phyloP scores from a whole-genome alignment of 2,113 vertebrate genomes.

The Ctenodactylus gundi region DNA sequence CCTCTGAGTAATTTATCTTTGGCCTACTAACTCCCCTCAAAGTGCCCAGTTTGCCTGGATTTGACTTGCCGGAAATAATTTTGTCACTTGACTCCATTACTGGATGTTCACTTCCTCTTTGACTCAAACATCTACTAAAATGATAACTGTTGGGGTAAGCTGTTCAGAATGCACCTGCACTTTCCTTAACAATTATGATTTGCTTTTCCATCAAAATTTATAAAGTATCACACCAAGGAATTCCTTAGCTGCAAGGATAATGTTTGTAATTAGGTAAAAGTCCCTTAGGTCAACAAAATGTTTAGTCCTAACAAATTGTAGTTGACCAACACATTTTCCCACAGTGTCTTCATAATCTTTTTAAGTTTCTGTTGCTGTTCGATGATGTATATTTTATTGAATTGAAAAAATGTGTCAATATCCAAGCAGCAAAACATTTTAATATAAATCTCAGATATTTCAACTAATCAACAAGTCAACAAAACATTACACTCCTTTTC shows the following conservation, averaged over 20 bases:
- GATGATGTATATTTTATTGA: background rate
- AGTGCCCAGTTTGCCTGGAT: background rate
- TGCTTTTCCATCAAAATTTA: constrained; percentile 9
- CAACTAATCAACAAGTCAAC: background rate
- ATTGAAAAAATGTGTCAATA: background rate
- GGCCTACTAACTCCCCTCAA: background rate
- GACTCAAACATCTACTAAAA: background rate
- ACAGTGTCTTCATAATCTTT: background rate
- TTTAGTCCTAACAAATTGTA: constrained; percentile 48
- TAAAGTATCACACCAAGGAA: background rate
- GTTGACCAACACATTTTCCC: constrained; percentile 22
- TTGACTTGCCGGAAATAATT: constrained; percentile 44
- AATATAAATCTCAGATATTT: constrained; percentile 5
- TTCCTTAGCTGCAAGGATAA: background rate
- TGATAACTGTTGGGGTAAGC: background rate
- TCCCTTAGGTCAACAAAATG: background rate
- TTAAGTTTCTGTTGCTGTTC: background rate
- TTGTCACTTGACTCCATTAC: constrained; percentile 9
- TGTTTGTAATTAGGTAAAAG: constrained; percentile 6
- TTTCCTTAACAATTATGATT: constrained; percentile 32
- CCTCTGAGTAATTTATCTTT: constrained; percentile 43
- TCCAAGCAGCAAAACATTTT: constrained; percentile 6
- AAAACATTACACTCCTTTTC: background rate
- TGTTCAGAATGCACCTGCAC: background rate
- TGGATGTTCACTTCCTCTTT: constrained; percentile 50